Base-by-base conservation (phyloP, 2,888 invertebrate species). In the Cheiracanthium punctorium region DNA sequence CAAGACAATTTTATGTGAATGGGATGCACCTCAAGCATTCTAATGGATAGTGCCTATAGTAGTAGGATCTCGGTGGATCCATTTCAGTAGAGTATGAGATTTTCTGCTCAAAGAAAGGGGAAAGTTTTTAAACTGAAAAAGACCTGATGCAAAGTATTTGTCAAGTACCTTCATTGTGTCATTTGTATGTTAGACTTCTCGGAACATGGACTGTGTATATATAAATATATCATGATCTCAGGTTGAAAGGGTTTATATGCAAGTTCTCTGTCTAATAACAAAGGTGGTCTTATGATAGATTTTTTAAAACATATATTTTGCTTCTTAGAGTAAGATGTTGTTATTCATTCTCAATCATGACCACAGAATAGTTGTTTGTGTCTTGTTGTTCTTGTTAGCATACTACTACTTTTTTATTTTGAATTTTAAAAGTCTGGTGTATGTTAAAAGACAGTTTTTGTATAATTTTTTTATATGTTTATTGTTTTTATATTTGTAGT, bases 71-170 rank as follows among this genome's bases (percentile, higher is more conserved):
- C 28, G 71, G 28, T 24, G 64, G n/a, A 65, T 48, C 76, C 33
- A 32, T 74, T 17, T 17, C 43, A 71, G 0, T n/a, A n/a, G 71
- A 24, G 71, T 28, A 37, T 75, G 70, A 65, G 29, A 65, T 52
- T 65, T 82, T 33, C 76, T 84, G 77, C 84, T 82, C 82, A 82
- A 82, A 48, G n/a, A 82, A 82, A 48, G n/a, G 43, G 20, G 43
- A 67, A 33, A 37, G 29, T 76, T 79, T 79, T 79, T 52, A 71
- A 76, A 70, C 24, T 28, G 30, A 70, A n/a, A n/a, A n/a, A 24
- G 58, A 58, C 24, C 20, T 5, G 24, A 58, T 24, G 58, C 58
- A 58, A 58, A 58, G 58, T 48, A 48, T 48, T 48, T 48, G 43
- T 48, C 14, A 48, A 48, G 43, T 24, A 24, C 58, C 20, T 24